A percentile compares a stretch with the other conserved stretches of the same genome.
Conservation (phyloP, 1,140 invertebrate species). For the Elysia chlorotica region DNA sequence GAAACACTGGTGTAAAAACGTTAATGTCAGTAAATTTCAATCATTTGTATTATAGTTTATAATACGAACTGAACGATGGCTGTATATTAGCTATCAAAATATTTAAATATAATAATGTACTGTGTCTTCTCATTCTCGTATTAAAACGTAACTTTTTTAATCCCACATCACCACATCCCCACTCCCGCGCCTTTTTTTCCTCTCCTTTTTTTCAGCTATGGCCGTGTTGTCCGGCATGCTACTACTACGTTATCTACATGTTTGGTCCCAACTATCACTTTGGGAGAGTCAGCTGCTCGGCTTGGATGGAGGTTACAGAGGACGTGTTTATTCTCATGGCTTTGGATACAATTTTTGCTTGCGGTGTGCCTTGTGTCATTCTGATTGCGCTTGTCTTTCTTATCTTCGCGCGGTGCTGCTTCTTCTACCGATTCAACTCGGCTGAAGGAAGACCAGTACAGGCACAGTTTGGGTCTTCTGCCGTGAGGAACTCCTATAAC, state of each 20-base stretch:
- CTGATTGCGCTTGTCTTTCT: conserved; percentile 30
- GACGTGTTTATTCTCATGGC: conserved; percentile 25
- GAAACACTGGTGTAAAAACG: too few relatives aligned
- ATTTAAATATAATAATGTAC: too few relatives aligned
- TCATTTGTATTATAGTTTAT: not conserved
- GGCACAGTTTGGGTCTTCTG: too few relatives aligned
- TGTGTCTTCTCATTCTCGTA: not conserved
- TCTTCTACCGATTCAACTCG: conserved; percentile 26
- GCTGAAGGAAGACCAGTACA: conserved; percentile 14
- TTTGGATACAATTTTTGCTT: conserved; percentile 32
- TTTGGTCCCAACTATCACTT: conserved; percentile 17
- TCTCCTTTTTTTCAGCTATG: conserved; percentile 15
- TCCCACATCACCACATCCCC: not conserved
- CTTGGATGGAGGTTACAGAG: conserved; percentile 22
- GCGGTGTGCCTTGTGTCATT: conserved; percentile 29
- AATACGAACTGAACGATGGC: too few relatives aligned
- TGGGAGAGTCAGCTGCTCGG: not conserved
- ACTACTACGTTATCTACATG: conserved; percentile 41
- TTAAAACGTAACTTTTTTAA: not conserved
- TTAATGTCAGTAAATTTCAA: not conserved
- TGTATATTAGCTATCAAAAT: too few relatives aligned
- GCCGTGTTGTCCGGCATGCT: conserved; percentile 34
- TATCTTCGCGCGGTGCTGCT: conserved; percentile 26
- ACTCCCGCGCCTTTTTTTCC: not conserved
- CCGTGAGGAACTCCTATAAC: not conserved